Evolutionary conservation across 2,888 invertebrate species (phyloP).

Genomic region (Ophion costatus): DNA sequence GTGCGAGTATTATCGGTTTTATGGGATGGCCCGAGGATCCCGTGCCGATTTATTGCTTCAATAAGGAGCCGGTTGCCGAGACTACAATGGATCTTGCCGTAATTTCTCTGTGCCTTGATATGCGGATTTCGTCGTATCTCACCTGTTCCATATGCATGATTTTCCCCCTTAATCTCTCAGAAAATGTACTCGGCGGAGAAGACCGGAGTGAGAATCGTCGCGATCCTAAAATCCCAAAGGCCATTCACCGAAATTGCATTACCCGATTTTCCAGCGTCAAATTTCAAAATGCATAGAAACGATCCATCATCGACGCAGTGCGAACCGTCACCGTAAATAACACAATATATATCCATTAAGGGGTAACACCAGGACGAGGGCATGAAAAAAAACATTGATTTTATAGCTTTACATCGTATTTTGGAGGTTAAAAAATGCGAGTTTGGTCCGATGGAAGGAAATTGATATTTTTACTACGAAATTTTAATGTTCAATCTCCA

Average conservation of each 20-base stretch:
- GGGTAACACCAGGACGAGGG: too few species aligned
- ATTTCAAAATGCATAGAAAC: neutral
- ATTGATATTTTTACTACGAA: too few species aligned
- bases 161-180: constrained; percentile 50
- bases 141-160: neutral
- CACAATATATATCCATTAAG: neutral
- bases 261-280: constrained; percentile 68
- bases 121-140: neutral
- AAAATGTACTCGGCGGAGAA: constrained; percentile 61
- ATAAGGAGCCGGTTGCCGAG: constrained; percentile 71
- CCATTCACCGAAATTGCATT: constrained; percentile 71
- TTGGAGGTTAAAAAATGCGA: too few species aligned
- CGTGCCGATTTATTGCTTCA: constrained; percentile 72
- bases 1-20: constrained; percentile 86
- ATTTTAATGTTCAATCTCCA: neutral
- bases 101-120: neutral
- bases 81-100: constrained; percentile 71
- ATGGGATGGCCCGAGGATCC: constrained; percentile 75
- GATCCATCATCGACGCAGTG: neutral
- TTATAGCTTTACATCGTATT: too few species aligned
- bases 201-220: constrained; percentile 76
- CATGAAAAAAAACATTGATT: too few species aligned
- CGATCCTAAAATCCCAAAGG: constrained; percentile 74
- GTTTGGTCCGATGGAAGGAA: too few species aligned
- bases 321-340: constrained; percentile 46